Evolutionary conservation across 1,140 invertebrate genomes (phyloP), one percentile per base, ranked within the genome.

Genomic region (Papilio xuthus): DNA sequence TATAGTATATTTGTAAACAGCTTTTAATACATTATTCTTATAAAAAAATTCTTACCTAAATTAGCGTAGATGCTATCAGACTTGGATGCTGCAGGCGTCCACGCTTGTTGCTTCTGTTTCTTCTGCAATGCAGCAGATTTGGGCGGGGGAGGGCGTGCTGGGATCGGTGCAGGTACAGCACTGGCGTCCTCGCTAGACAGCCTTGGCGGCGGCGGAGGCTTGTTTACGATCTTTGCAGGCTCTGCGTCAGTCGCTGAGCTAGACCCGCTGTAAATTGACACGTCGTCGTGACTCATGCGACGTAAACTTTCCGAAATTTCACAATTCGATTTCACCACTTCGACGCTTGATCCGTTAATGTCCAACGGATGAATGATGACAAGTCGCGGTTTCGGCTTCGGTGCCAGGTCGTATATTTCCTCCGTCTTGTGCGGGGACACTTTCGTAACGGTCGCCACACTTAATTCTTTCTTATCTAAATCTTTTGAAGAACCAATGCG

Each of bases 281-380:
- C 89, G 79, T 94, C 86, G 84, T 95, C 83, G 79, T 93, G 90
- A 86, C 89, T 90, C 82, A 92, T 83, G 42, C 94, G 89, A 69
- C 95, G 93, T 18, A 94, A 88, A 72, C 84, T 85, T 50, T 89
- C 92, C 20, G 88, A 91, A 50, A 90, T 85, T 80, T 94, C 92
- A 78, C 93, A 92, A 84, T 96, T 95, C 67, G 95, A 95, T 84
- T 96, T 95, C 53, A 97, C 94, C 2, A 97, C 97, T 86, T 98
- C 96, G 0, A 97, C 97, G 26, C 94, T 96, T 3, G 96, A 96
- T 13, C 96, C 96, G 89, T 98, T 97, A 20, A 98, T 94, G 83
- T 98, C 97, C 74, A 97, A 93, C 15, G 97, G 97, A 95, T 98
- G 97, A 81, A 98, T 97, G 71, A 98, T 98, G 63, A 98, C 97